Evolutionary conservation across 2,888 invertebrate species (phyloP), one percentile per base, ranked within the genome.

Genomic region (Sarcophaga caerulescens): DNA sequence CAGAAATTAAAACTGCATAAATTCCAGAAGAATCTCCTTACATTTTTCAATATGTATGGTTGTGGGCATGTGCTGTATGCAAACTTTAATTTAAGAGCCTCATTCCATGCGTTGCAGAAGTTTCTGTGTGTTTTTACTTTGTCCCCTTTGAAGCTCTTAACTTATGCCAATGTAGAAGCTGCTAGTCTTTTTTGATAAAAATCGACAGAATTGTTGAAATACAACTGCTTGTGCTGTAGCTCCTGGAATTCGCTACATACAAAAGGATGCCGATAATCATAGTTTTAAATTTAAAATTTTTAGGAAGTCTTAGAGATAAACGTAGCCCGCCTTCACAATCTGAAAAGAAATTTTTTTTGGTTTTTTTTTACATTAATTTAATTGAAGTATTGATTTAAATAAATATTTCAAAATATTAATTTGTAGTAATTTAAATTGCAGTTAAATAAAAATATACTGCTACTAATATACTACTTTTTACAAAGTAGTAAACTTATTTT

Each of bases 171-270:
- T 21, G 45, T 17, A 23, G 11, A 17, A 44, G 68, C n/a, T 69
- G 68, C 68, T 35, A 59, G 23, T 60, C 69, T 60, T 69, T 68
- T 6, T 77, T 77, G 77, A 77, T 77, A 52, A 77, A 77, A 44
- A 77, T 77, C 77, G 69, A 77, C 77, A 77, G 60, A 77, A 62
- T 77, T 60, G 69, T 69, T 77, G 68, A 69, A 69, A 77, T 77
- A 77, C 69, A 68, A 77, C 76, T 68, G 66, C 76, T 68, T 44
- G 66, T 57, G 69, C 68, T 77, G 47, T 60, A 69, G 77, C 77
- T 77, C 69, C 77, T 77, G 77, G 68, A 52, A 52, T 52, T 52
- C 52, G 52, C 4, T 52, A 69, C 60, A 62, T 62, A 47, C 21
- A 77, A 77, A 77, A 77, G 69, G 77, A 68, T 77, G 77, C 77